These are phyloP conservation scores for Actinemys pallida DNA, from an alignment of 2,113 vertebrate genomes.

Conservation along the genomic window DNA sequence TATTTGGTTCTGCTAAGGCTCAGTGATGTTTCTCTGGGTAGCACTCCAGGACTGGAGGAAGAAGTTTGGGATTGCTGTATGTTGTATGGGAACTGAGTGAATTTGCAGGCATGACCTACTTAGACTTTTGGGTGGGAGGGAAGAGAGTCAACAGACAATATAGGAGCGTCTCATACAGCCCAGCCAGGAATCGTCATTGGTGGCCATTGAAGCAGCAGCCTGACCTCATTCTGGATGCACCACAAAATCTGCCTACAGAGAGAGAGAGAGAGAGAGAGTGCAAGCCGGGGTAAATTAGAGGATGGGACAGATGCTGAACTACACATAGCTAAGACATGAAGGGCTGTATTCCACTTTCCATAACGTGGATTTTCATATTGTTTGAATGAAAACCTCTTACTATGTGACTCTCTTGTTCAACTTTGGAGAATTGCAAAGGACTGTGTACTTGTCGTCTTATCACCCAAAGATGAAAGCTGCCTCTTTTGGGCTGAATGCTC, in stretches of 20 bases:
- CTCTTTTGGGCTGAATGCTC: rapidly evolving
- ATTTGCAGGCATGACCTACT: not conserved
- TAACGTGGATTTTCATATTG: not conserved
- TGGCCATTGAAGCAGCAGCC: not conserved
- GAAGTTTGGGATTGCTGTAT: not conserved
- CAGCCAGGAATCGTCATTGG: conserved; percentile 11
- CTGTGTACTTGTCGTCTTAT: rapidly evolving
- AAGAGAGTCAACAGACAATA: not conserved
- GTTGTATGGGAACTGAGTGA: not conserved
- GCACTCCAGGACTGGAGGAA: not conserved
- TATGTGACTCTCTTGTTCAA: not conserved
- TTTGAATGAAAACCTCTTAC: not conserved
- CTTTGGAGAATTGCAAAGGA: not conserved
- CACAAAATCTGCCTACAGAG: not conserved
- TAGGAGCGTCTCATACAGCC: not conserved
- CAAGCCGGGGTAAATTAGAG: not conserved
- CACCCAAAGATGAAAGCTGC: rapidly evolving
- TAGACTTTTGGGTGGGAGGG: not conserved
- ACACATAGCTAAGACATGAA: not conserved
- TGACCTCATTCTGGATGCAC: not conserved
- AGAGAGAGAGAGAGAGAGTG: not conserved
- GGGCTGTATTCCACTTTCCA: not conserved
- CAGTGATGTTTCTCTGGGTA: not conserved
- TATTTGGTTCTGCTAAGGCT: not conserved
- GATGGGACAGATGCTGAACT: not conserved